Percentiles rank a stretch among this genome's conserved stretches.
These are phyloP conservation scores for Listronotus bonariensis DNA, from an alignment of 1,140 invertebrate species.

Conservation along the genomic window DNA sequence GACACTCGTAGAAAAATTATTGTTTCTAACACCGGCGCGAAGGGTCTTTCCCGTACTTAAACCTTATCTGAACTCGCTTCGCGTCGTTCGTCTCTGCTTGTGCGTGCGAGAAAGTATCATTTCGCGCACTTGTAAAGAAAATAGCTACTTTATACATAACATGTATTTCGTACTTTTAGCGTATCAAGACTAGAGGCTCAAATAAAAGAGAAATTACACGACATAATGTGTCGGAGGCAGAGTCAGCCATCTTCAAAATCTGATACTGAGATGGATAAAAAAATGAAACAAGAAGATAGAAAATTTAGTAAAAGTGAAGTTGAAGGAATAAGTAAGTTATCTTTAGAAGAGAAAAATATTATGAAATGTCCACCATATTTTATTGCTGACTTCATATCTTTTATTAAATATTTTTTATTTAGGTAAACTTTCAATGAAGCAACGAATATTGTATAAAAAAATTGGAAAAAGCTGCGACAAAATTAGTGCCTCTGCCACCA, in stretches of 20 bases:
- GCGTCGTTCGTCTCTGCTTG: no score
- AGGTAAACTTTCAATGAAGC: slow-evolving; percentile 46
- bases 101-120: no score
- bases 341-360: background rate
- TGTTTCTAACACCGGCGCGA: no score
- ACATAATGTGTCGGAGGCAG: slow-evolving; percentile 52
- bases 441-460: slow-evolving; percentile 53
- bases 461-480: slow-evolving; percentile 56
- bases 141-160: no score
- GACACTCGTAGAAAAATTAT: no score
- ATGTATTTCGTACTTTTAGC: slow-evolving; percentile 5
- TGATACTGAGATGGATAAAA: slow-evolving; percentile 50
- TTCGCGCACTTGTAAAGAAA: no score
- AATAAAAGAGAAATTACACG: slow-evolving; percentile 58
- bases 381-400: no score
- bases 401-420: background rate
- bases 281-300: slow-evolving; percentile 45
- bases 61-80: no score
- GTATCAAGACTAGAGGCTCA: slow-evolving; percentile 54
- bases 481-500: slow-evolving; percentile 44
- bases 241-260: slow-evolving; percentile 49
- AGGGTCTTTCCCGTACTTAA: no score
- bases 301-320: slow-evolving; percentile 50
- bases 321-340: slow-evolving; percentile 42
- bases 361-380: no score